Base-by-base conservation (phyloP, 2,888 invertebrate genomes). In the Caenorhabditis imperialis region DNA sequence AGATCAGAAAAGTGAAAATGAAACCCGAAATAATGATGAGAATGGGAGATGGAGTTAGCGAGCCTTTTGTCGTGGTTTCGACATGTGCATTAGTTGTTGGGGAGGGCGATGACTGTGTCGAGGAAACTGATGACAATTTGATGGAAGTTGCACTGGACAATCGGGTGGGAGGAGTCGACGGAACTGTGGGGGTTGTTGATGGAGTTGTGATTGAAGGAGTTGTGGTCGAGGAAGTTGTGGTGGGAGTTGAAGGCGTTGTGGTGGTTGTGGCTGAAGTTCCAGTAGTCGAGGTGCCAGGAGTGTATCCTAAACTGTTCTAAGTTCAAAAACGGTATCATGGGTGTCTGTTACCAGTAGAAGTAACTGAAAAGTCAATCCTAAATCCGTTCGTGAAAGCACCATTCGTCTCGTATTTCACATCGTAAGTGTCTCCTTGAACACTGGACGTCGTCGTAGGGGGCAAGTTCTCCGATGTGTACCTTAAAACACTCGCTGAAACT, bases 281-380 rank as follows among this genome's bases (percentile, higher is more conserved):
- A 4, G 18, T 14, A 18, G 45, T 58, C 10, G 57, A 37, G 22
- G 47, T 33, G 1, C 22, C 45, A n/a, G 37, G 6, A 2, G 22
- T 40, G 18, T 60, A 60, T 20, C 27, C 61, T 61, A 22, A 16
- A 22, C n/a, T n/a, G 3, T 30, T 8, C 20, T 14, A 22, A 44
- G 20, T 7, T 12, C 6, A 8, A 14, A 7, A 8, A 20, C 5
- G 12, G n/a, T n/a, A 42, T 16, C 3, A 42, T 12, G 20, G n/a
- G 27, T 5, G 25, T 25, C 14, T n/a, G 16, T 16, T 12, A 53
- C 54, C 33, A 4, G 47, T 38, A 0, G 48, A 54, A 5, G 63
- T 63, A 0, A 47, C 30, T 4, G 63, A 63, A 30, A 63, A 63
- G 25, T 63, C 63, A n/a, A 63, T 25, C 45, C 63, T 12, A 30